A percentile compares a stretch with the other conserved stretches of the same genome.
Evolutionary conservation across 2,888 invertebrate genomes (phyloP).

Genomic region (Exocentrus adspersus): DNA sequence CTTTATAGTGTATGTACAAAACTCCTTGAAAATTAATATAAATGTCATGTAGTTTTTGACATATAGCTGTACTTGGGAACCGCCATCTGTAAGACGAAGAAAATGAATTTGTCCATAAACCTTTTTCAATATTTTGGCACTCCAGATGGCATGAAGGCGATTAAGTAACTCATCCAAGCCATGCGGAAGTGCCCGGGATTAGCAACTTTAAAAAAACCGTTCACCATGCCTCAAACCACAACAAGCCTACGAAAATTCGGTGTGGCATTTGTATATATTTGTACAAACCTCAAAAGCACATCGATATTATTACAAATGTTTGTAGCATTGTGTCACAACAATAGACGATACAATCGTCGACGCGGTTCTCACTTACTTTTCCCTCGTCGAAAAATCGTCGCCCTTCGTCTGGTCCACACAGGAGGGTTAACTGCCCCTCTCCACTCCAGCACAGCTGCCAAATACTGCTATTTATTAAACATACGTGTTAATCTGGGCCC

Average conservation of each 20-base stretch:
- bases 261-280: conserved; percentile 51
- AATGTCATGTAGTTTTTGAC: too few species aligned
- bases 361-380: conserved; percentile 14
- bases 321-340: conserved; percentile 63
- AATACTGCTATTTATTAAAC: conserved; percentile 66
- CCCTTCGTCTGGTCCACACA: conserved; percentile 38
- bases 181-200: conserved; percentile 30
- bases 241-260: conserved; percentile 44
- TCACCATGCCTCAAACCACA: conserved; percentile 41
- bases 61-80: too few species aligned
- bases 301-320: conserved; percentile 66
- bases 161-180: conserved; percentile 28
- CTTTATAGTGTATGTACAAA: too few species aligned
- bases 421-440: conserved; percentile 56
- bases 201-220: conserved; percentile 19
- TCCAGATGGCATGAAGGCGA: too few species aligned
- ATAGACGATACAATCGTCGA: conserved; percentile 52
- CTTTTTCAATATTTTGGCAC: too few species aligned
- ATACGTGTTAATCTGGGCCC: conserved; percentile 64
- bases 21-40: too few species aligned
- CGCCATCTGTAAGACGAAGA: too few species aligned
- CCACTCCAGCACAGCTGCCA: conserved; percentile 62
- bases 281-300: conserved; percentile 62
- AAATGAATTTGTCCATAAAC: too few species aligned
- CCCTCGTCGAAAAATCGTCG: not conserved